Conservation (phyloP, 37 sponge, comb jelly and placozoan species). For the Agelas oroides region DNA sequence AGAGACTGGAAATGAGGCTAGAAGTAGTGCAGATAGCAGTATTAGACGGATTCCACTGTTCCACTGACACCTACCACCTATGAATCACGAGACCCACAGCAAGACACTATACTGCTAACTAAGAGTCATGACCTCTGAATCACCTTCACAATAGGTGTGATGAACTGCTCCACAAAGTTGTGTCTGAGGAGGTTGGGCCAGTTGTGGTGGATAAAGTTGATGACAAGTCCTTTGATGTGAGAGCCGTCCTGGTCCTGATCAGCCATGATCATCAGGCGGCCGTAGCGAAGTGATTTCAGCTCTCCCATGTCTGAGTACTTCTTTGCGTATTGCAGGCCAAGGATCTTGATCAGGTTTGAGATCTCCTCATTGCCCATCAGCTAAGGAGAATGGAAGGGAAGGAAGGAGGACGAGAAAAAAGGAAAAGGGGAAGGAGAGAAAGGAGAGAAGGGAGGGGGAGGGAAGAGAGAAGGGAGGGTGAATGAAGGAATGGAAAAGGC, state of each 20-base stretch:
- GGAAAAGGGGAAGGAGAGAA: too few species aligned
- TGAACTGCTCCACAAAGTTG: conserved; percentile 91
- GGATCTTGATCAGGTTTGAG: conserved; percentile 89
- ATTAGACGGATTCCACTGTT: too few species aligned
- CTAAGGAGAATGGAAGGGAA: conserved; percentile 22
- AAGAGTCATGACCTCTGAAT: too few species aligned
- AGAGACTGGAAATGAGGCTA: too few species aligned
- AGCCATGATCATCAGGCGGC: conserved; percentile 95
- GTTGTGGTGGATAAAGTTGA: conserved; percentile 99
- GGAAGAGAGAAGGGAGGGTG: too few species aligned
- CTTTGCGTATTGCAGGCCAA: conserved; percentile 94
- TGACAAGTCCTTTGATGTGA: conserved; percentile 97
- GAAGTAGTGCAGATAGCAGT: too few species aligned
- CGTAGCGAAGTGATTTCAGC: conserved; percentile 82
- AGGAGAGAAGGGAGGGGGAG: too few species aligned
- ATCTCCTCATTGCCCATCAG: conserved; percentile 95
- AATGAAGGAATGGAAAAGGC: too few species aligned
- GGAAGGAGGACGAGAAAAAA: too few species aligned
- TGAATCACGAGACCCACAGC: too few species aligned
- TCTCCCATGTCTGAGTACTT: conserved; percentile 69
- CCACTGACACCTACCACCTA: too few species aligned
- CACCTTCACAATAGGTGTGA: conserved; percentile 97
- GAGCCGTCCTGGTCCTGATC: conserved; percentile 99
- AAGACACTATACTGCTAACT: too few species aligned
- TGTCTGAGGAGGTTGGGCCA: conserved; percentile 89